Conservation (phyloP, 2,113 vertebrate genomes). For the Prionailurus viverrinus region DNA sequence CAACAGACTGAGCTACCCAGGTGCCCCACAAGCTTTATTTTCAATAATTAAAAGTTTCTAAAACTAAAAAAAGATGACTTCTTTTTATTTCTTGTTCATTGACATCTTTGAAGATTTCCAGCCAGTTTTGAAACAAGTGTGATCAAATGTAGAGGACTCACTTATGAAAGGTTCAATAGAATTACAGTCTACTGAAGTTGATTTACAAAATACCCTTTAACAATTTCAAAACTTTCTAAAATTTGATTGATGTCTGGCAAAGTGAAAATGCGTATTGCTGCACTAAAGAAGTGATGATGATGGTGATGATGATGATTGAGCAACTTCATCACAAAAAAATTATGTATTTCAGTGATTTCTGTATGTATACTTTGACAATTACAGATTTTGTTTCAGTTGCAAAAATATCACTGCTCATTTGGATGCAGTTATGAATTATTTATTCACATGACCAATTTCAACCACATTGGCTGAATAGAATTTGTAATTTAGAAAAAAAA, state of each 20-base stretch:
- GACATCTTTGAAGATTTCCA: not conserved
- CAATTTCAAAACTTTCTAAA: not conserved
- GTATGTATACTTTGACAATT: not conserved
- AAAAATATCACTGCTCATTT: slow-evolving; percentile 23
- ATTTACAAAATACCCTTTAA: not conserved
- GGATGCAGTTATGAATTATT: not conserved
- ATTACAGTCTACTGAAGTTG: not conserved
- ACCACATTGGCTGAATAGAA: not conserved
- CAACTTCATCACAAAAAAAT: not conserved
- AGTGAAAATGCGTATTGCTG: not conserved
- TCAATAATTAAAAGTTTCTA: not conserved
- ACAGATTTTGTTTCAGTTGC: not conserved
- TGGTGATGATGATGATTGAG: not conserved
- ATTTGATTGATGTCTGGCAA: not conserved
- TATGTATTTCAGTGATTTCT: not conserved
- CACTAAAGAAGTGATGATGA: not conserved
- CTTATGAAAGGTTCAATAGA: not conserved
- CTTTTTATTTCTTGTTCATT: not conserved
- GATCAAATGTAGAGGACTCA: not conserved
- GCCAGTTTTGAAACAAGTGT: not conserved
- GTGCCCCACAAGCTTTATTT: not conserved
- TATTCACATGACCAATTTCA: not conserved
- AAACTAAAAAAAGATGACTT: not conserved
- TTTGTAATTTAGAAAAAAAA: slow-evolving; percentile 30
- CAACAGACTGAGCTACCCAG: too few species aligned